phyloP scores from a whole-genome alignment of 1,140 invertebrate species.

The Meteorus sp. region DNA sequence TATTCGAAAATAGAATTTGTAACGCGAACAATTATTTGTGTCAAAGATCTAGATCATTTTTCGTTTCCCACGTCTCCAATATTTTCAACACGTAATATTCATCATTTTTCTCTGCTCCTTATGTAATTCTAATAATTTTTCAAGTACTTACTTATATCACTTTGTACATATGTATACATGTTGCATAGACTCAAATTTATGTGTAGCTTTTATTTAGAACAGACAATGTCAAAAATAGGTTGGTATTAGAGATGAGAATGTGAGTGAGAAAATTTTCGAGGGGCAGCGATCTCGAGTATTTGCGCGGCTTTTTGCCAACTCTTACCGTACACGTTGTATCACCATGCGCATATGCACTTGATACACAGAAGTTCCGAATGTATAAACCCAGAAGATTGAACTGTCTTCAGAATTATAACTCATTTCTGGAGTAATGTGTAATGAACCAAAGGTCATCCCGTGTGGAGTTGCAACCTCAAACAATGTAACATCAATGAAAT shows the following conservation, averaged over 20 bases:
- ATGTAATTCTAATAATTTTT: background rate
- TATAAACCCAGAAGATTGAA: too few species aligned
- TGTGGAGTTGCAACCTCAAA: too few species aligned
- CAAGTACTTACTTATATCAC: background rate
- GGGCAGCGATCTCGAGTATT: slow-evolving; percentile 50
- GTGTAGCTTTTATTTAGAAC: too few species aligned
- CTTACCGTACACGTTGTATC: slow-evolving; percentile 48
- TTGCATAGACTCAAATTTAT: too few species aligned
- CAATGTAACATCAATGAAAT: too few species aligned
- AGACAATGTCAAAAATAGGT: slow-evolving; percentile 5
- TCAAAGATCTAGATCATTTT: slow-evolving; percentile 24
- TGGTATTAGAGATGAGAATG: slow-evolving; percentile 36
- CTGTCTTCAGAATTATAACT: too few species aligned
- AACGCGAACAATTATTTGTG: slow-evolving; percentile 22
- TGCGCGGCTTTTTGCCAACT: slow-evolving; percentile 49
- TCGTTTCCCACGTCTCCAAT: background rate
- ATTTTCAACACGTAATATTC: too few species aligned
- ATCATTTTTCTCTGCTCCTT: too few species aligned
- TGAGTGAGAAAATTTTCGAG: slow-evolving; percentile 47
- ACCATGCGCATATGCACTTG: slow-evolving; percentile 3
- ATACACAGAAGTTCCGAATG: too few species aligned
- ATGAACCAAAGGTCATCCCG: too few species aligned
- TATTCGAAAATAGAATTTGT: slow-evolving; percentile 12
- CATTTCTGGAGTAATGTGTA: too few species aligned
- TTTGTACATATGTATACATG: background rate